These are phyloP conservation scores for Lordiphosa andalusiaca DNA, from an alignment of 2,888 invertebrate genomes.

Conservation along the genomic window DNA sequence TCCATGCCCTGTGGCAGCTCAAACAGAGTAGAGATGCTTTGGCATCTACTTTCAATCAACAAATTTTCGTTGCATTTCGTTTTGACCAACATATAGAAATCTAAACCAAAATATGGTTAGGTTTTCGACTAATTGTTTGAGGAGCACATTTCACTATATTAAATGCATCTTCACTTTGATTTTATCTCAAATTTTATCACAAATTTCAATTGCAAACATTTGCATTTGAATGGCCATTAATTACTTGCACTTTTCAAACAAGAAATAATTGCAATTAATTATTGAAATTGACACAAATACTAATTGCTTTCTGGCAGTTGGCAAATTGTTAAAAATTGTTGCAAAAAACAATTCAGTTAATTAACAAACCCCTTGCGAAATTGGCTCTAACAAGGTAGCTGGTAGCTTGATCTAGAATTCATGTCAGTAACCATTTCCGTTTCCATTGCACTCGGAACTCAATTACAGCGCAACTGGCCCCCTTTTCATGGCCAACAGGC, in stretches of 20 bases:
- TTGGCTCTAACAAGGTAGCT: constrained; percentile 12
- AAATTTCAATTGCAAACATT: too few relatives aligned
- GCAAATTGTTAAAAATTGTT: constrained; percentile 22
- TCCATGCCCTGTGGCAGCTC: constrained; percentile 8
- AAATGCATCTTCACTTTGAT: too few relatives aligned
- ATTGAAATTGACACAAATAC: not conserved
- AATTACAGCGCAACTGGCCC: constrained; percentile 44
- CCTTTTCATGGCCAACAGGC: not conserved
- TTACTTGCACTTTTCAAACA: constrained; percentile 14
- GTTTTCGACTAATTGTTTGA: not conserved
- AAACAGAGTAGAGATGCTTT: constrained; percentile 1
- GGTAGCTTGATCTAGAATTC: constrained; percentile 14
- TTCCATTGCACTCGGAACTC: constrained; percentile 41
- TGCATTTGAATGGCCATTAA: constrained; percentile 19
- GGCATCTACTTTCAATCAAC: constrained; percentile 9
- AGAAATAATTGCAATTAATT: constrained; percentile 13
- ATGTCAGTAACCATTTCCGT: constrained; percentile 23
- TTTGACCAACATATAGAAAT: constrained; percentile 16
- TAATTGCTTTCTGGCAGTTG: constrained; percentile 20
- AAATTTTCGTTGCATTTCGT: constrained; percentile 23
- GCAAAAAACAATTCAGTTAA: constrained; percentile 27
- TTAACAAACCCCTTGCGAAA: constrained; percentile 23
- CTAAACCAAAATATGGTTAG: constrained; percentile 14
- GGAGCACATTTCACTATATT: not conserved
- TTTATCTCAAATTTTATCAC: too few relatives aligned